Evolutionary conservation across 2,113 vertebrate genomes (phyloP).

Genomic region (Diglossa brunneiventris): DNA sequence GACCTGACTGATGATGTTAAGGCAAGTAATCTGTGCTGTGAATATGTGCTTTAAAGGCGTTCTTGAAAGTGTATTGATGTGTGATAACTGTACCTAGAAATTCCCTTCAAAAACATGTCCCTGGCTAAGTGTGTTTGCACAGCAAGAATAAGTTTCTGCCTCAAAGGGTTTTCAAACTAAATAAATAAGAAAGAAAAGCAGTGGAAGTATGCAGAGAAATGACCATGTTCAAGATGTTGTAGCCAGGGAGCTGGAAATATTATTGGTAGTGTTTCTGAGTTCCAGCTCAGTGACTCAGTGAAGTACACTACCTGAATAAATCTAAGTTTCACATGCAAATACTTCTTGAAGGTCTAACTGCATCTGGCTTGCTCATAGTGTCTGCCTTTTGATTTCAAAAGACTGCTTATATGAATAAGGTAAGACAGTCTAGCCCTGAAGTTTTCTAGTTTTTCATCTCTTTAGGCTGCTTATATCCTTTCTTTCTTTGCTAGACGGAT

Average conservation of each 20-base stretch:
- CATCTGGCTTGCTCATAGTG: background rate
- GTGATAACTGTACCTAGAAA: background rate
- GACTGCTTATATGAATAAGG: background rate
- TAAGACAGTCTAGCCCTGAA: background rate
- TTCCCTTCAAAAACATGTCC: background rate
- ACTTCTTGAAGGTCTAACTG: background rate
- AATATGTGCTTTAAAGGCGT: background rate
- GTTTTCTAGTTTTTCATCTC: background rate
- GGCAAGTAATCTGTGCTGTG: background rate
- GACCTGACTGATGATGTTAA: background rate
- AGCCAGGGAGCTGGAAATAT: background rate
- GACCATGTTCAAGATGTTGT: background rate
- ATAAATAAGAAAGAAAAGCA: background rate
- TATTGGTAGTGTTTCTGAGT: background rate
- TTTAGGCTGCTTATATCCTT: background rate
- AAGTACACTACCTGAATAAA: background rate
- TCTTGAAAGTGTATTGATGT: background rate
- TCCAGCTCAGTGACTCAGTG: background rate
- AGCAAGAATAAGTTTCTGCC: background rate
- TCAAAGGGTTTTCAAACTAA: background rate
- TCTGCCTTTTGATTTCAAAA: background rate
- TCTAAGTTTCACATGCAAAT: background rate
- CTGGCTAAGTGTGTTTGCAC: background rate
- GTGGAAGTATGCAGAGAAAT: background rate
- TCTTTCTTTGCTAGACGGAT: background rate